Evolutionary conservation across 2,888 invertebrate genomes (phyloP).

Genomic region (Pimpla rufipes): DNA sequence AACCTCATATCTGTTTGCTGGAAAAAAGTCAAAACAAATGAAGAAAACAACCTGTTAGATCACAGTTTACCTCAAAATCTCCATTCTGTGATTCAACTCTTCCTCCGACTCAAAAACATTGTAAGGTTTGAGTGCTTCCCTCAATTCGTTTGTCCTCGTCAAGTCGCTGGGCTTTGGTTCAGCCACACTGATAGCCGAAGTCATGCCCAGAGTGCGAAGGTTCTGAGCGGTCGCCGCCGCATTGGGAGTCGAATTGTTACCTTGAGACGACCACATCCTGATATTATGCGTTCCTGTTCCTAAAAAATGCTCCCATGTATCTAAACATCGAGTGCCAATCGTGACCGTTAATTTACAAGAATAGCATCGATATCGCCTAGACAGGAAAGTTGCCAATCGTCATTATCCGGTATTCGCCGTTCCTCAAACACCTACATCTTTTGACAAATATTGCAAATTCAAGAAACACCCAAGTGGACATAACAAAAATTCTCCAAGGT

Average conservation of each 20-base stretch:
- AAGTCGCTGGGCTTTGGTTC: conserved; percentile 93
- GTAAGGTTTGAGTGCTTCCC: conserved; percentile 92
- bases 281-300: conserved; percentile 33
- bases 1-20: not conserved
- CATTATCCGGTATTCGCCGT: not conserved
- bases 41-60: not conserved
- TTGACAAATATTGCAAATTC: not conserved
- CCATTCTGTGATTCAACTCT: conserved; percentile 96
- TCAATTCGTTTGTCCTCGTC: conserved; percentile 91
- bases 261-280: conserved; percentile 81
- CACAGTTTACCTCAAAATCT: conserved; percentile 88
- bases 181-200: conserved; percentile 96
- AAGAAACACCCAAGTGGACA: not conserved
- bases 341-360: not conserved
- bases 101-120: conserved; percentile 96
- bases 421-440: not conserved
- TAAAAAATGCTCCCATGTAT: conserved; percentile 60
- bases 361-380: not conserved
- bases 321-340: conserved; percentile 13
- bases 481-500: not conserved
- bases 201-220: conserved; percentile 93
- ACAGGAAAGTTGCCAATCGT: no score
- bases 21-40: not conserved
- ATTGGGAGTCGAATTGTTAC: conserved; percentile 80
- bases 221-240: conserved; percentile 87